Evolutionary conservation across 2,113 vertebrate genomes (phyloP).

Genomic region (Indicator maculatus): DNA sequence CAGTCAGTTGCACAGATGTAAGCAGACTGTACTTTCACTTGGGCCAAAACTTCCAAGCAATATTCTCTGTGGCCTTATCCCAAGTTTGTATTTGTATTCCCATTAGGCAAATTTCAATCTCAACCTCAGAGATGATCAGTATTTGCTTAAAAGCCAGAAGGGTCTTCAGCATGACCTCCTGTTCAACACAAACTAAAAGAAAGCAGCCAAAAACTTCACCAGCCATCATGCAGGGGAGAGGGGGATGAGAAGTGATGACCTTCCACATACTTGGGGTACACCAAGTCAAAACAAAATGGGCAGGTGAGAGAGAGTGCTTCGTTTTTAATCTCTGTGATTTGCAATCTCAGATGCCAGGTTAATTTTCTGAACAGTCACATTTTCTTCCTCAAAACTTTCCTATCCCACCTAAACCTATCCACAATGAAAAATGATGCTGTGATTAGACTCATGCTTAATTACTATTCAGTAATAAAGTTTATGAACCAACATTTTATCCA

Average conservation of each 20-base stretch:
- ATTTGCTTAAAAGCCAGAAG: neutral
- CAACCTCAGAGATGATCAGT: neutral
- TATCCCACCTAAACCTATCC: neutral
- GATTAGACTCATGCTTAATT: conserved; percentile 57
- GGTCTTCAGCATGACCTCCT: neutral
- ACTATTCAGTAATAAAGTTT: conserved; percentile 30
- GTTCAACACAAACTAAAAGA: neutral
- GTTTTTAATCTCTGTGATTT: neutral
- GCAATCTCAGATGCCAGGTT: neutral
- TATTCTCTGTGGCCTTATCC: neutral
- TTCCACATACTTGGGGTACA: neutral
- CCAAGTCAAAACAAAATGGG: neutral
- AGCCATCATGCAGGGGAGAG: rapidly evolving
- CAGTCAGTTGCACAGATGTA: neutral
- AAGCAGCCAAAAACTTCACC: neutral
- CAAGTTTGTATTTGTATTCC: neutral
- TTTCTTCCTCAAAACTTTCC: neutral
- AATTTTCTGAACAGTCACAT: neutral
- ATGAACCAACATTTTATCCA: conserved; percentile 42
- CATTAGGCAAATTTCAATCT: neutral
- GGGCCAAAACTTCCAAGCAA: neutral
- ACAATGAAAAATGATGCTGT: conserved; percentile 34
- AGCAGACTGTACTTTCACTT: neutral
- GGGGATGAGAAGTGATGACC: rapidly evolving
- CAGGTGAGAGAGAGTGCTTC: neutral